Conservation (phyloP, 2,113 vertebrate species). For the Strix uralensis region DNA sequence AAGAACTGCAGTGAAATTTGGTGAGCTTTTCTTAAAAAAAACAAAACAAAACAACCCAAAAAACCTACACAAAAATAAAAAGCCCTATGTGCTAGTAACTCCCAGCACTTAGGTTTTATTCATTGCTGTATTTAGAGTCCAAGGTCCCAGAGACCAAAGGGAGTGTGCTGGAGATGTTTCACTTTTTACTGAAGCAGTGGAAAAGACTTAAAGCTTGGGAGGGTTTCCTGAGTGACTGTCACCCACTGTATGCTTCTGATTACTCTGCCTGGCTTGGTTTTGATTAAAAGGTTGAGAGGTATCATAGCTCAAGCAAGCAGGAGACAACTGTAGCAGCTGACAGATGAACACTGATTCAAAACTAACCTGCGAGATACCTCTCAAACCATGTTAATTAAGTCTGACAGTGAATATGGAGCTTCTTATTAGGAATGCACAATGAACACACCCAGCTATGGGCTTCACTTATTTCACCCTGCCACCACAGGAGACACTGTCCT, state of each 20-base stretch:
- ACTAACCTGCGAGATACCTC: neutral
- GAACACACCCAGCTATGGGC: neutral
- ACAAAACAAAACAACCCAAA: neutral
- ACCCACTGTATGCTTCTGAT: neutral
- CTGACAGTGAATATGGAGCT: neutral
- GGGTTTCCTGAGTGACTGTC: neutral
- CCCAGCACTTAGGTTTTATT: neutral
- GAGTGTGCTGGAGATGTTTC: neutral
- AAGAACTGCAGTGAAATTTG: neutral
- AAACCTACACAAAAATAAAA: neutral
- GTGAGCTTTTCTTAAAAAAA: neutral
- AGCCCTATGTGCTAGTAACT: neutral
- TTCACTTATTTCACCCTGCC: neutral
- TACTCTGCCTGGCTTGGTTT: neutral
- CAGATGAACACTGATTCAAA: neutral
- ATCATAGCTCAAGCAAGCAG: neutral
- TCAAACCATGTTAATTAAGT: neutral
- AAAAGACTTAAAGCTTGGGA: neutral
- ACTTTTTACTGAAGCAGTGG: neutral
- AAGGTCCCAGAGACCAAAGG: neutral
- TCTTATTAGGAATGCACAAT: neutral
- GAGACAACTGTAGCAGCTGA: neutral
- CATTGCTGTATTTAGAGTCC: neutral
- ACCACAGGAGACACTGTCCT: neutral
- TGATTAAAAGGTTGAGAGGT: neutral